Base-by-base conservation (phyloP, 2,888 invertebrate species). In the Agrotis segetum region DNA sequence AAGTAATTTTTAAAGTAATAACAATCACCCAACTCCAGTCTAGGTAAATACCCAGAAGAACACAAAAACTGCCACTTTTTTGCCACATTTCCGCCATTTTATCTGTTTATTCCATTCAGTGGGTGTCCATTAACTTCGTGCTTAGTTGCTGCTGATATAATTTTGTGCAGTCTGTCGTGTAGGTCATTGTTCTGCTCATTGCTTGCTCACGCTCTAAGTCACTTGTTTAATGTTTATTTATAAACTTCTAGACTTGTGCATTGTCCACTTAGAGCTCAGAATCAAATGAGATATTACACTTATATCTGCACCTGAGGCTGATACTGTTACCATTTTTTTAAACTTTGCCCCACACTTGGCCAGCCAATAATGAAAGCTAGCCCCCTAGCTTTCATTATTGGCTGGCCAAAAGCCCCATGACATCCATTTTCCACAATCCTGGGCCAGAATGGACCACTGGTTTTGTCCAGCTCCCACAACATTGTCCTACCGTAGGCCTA, bases 211-310 rank as follows among this genome's bases (percentile, higher is more conserved):
- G 58, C 56, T 67, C 59, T 62, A 53, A 79, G 77, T 59, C 58
- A 62, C 62, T 79, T 77, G 78, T 66, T 80, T 63, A 68, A 77
- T 77, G 82, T 79, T 77, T 79, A 79, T 77, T 79, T 81, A 71
- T 79, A 79, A 81, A 77, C 77, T 68, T 71, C 55, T 80, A 66
- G 29, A 67, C 62, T 67, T 46, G 52, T 49, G 46, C 34, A 65
- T 16, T 58, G 46, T 19, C 58, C 49, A 64, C 56, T 78, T 62
- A 56, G 53, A 62, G 19, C 29, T 29, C 19, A 5, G 4, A 66
- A 71, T 71, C 29, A 29, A 61, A 13, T 61, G 14, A 65, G 64
- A 65, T 62, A 49, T 46, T 60, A 17, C 55, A 64, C 17, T 40
- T 40, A 40, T 11, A 40, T 11, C 40, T 40, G 9, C 40, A 40